Percentiles rank a stretch among this genome's conserved stretches.
Evolutionary conservation across 2,113 vertebrate genomes (phyloP).

Genomic region (Cyphomyrus discorhynchus): DNA sequence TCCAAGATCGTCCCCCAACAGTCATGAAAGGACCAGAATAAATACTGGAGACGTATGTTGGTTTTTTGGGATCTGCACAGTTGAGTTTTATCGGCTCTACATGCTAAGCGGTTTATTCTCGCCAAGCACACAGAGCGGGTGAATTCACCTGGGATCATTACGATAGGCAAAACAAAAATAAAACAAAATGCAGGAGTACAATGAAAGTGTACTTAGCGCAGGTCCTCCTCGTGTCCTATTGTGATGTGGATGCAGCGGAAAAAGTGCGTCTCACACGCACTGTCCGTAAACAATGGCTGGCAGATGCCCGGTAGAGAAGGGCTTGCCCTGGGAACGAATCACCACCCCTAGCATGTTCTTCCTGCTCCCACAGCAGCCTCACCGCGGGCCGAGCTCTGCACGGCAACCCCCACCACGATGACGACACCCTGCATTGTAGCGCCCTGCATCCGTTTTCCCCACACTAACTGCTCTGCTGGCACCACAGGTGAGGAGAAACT

Average conservation of each 20-base stretch:
- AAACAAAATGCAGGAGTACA: conserved; percentile 42
- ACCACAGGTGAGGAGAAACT: conserved; percentile 36
- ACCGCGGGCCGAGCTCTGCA: conserved; percentile 62
- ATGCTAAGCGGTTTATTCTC: conserved; percentile 35
- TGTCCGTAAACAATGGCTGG: conserved; percentile 54
- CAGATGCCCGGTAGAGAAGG: conserved; percentile 30
- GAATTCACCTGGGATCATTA: neutral
- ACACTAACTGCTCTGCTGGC: conserved; percentile 58
- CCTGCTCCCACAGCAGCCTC: conserved; percentile 58
- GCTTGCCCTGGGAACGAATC: conserved; percentile 54
- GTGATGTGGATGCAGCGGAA: conserved; percentile 52
- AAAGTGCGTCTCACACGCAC: conserved; percentile 40
- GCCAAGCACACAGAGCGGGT: conserved; percentile 43
- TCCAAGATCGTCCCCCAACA: conserved; percentile 51
- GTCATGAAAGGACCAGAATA: conserved; percentile 47
- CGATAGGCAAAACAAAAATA: neutral
- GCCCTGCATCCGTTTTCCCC: conserved; percentile 77
- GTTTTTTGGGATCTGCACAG: conserved; percentile 39
- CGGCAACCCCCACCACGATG: conserved; percentile 44
- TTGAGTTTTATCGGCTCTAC: conserved; percentile 49
- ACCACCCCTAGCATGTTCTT: conserved; percentile 59
- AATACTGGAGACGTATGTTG: conserved; percentile 50
- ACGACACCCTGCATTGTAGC: conserved; percentile 65
- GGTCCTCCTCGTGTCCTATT: conserved; percentile 52
- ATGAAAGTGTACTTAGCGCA: conserved; percentile 44